These are phyloP conservation scores for Agrilus cyanescens DNA, from an alignment of 2,888 invertebrate genomes.

Conservation along the genomic window DNA sequence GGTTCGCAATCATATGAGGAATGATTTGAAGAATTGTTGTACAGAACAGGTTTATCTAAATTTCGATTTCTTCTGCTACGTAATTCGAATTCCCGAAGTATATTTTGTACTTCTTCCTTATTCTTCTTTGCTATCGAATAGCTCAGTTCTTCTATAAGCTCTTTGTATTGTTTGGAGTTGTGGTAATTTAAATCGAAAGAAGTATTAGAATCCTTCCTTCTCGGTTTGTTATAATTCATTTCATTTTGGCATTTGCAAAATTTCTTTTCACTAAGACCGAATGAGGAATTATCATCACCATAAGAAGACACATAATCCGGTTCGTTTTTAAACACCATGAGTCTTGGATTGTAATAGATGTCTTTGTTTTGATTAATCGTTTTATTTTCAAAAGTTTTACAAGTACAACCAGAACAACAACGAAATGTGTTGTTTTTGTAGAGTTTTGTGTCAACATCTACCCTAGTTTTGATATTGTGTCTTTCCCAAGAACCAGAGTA, in stretches of 20 bases:
- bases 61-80: conserved; percentile 29
- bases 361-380: too few relatives aligned
- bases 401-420: too few relatives aligned
- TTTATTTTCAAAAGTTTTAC: too few relatives aligned
- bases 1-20: neutral
- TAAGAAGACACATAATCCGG: too few relatives aligned
- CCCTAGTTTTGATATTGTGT: too few relatives aligned
- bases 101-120: conserved; percentile 27
- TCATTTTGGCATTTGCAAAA: neutral
- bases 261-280: neutral
- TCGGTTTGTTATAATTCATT: neutral
- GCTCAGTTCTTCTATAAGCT: conserved; percentile 31
- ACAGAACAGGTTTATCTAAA: conserved; percentile 24
- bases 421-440: too few relatives aligned
- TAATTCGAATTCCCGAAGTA: conserved; percentile 31
- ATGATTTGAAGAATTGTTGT: neutral
- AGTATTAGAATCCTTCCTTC: too few relatives aligned
- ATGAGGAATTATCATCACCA: too few relatives aligned
- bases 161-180: conserved; percentile 29
- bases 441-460: too few relatives aligned
- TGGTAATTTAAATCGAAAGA: conserved; percentile 29
- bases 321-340: too few relatives aligned
- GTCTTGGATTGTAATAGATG: too few relatives aligned
- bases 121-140: conserved; percentile 30
- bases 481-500: too few relatives aligned